A percentile compares a stretch with the other conserved stretches of the same genome.
Conservation (phyloP, 1,140 invertebrate genomes). For the Hylyphantes graminicola region DNA sequence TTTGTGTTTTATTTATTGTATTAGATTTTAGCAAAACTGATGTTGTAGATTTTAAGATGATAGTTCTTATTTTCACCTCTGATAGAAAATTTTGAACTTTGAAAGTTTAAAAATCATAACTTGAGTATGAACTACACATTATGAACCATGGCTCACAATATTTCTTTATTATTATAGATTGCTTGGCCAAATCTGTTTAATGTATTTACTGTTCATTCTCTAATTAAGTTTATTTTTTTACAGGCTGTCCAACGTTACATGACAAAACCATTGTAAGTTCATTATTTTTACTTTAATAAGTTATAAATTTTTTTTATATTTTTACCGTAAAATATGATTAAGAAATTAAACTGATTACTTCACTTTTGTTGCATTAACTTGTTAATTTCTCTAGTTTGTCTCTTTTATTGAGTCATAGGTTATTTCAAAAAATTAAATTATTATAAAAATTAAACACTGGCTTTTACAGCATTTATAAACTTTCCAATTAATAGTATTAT, state of each 20-base stretch:
- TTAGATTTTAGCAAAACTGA: not conserved
- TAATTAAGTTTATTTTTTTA: not conserved
- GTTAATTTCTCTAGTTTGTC: not conserved
- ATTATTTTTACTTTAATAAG: slow-evolving; percentile 13
- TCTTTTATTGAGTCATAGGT: too few relatives aligned
- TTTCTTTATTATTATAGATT: not conserved
- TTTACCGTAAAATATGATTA: not conserved
- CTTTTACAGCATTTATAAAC: too few relatives aligned
- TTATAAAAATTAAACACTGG: too few relatives aligned
- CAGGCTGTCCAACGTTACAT: slow-evolving; percentile 45
- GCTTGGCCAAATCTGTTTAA: not conserved
- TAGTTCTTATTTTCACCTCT: not conserved
- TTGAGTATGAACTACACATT: too few relatives aligned
- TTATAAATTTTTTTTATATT: not conserved
- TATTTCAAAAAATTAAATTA: too few relatives aligned
- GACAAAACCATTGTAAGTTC: slow-evolving; percentile 48
- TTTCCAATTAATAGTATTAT: too few relatives aligned
- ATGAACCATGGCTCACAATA: not conserved
- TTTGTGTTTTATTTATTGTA: not conserved
- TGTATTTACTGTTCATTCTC: not conserved
- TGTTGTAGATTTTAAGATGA: not conserved
- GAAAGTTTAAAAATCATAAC: too few relatives aligned
- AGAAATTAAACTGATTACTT: too few relatives aligned
- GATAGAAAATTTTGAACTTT: not conserved
- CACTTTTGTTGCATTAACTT: too few relatives aligned